phyloP scores from a whole-genome alignment of 2,888 invertebrate species.

The Drosophila putrida region DNA sequence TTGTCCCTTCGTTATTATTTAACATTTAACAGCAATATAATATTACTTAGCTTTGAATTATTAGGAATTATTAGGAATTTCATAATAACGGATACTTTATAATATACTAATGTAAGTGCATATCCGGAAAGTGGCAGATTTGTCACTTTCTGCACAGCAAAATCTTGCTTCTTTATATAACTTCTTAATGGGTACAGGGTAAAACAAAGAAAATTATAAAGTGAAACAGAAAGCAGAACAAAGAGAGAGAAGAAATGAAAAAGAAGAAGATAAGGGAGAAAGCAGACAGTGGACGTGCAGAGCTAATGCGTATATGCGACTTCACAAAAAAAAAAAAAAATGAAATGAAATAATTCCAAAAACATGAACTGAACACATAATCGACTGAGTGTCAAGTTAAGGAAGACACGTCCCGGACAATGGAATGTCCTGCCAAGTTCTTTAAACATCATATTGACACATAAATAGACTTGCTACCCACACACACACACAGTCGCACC shows the following conservation, averaged over 20 bases:
- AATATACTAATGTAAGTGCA: no score
- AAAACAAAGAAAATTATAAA: constrained; percentile 66
- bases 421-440: constrained; percentile 20
- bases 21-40: no score
- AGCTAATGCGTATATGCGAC: constrained; percentile 34
- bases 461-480: constrained; percentile 39
- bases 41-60: no score
- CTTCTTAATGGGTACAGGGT: constrained; percentile 5
- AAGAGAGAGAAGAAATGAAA: constrained; percentile 3
- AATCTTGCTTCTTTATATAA: not conserved
- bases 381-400: constrained; percentile 73
- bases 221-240: constrained; percentile 15
- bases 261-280: constrained; percentile 11
- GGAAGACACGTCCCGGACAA: constrained; percentile 52
- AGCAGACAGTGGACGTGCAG: constrained; percentile 40
- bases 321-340: constrained; percentile 51
- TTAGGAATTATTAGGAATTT: no score
- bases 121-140: not conserved
- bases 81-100: no score
- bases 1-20: no score
- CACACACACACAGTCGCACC: constrained; percentile 21
- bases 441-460: constrained; percentile 38
- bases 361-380: constrained; percentile 77
- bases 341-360: constrained; percentile 78
- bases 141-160: not conserved